phyloP scores from a whole-genome alignment of 2,113 vertebrate genomes.

The Gymnobelideus leadbeateri region DNA sequence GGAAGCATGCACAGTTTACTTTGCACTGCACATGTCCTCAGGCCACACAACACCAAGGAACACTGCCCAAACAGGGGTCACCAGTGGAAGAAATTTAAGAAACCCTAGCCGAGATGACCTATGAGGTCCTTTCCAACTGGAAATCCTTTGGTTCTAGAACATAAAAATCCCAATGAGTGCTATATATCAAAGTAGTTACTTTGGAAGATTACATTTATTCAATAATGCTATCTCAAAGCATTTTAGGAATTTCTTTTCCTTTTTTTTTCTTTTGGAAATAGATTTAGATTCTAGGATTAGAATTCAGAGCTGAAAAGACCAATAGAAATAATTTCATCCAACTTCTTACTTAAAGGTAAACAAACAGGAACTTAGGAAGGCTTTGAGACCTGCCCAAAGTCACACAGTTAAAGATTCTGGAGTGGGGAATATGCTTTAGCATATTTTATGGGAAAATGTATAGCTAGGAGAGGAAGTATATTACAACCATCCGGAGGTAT shows the following conservation, averaged over 20 bases:
- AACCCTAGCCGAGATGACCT: background rate
- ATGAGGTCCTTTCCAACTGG: background rate
- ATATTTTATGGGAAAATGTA: background rate
- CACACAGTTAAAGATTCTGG: background rate
- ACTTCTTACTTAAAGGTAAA: background rate
- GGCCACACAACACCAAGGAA: no score
- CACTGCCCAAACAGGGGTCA: no score
- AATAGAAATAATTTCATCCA: background rate
- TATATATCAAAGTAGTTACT: background rate
- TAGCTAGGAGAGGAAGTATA: background rate
- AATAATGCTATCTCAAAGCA: background rate
- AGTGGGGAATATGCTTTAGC: background rate
- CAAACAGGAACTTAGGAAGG: background rate
- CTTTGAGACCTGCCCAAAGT: background rate
- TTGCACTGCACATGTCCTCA: no score
- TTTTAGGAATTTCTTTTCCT: background rate
- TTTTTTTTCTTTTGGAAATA: background rate
- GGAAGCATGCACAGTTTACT: no score
- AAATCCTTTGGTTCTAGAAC: background rate
- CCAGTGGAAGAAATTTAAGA: no score
- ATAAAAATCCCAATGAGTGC: background rate
- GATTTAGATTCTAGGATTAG: background rate
- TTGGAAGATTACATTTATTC: background rate
- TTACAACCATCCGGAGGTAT: background rate
- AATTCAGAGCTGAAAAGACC: background rate